Evolutionary conservation across 2,113 vertebrate species (phyloP).

Genomic region (Irena cyanogastra): DNA sequence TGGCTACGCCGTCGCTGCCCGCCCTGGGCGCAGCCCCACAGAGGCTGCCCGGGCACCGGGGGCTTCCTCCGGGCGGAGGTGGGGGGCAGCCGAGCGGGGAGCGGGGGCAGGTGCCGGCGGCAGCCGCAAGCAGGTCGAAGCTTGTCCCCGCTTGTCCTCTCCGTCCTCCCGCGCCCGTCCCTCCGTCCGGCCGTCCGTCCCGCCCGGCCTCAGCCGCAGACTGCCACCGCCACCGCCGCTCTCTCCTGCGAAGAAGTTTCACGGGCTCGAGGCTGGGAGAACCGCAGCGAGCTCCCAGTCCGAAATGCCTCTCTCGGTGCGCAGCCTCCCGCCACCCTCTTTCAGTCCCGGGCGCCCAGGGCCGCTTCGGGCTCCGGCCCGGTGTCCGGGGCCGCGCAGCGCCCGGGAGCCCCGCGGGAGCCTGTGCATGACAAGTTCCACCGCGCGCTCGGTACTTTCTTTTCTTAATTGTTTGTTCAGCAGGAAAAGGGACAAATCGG

Average conservation of each 20-base stretch:
- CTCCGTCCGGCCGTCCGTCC: background rate
- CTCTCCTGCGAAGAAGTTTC: background rate
- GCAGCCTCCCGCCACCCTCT: background rate
- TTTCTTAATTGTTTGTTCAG: constrained; percentile 47
- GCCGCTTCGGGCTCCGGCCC: background rate
- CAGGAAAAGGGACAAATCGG: constrained; percentile 38
- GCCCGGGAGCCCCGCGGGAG: background rate
- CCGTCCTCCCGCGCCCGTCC: background rate
- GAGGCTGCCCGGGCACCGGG: background rate
- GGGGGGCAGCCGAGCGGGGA: background rate
- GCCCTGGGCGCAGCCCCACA: background rate
- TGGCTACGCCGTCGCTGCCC: background rate
- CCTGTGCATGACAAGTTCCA: background rate
- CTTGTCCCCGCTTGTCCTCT: background rate
- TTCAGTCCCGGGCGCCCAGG: background rate
- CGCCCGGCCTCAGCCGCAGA: background rate
- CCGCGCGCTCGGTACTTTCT: background rate
- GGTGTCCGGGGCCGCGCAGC: background rate
- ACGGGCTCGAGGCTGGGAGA: background rate
- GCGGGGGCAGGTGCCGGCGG: background rate
- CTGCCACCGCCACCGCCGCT: background rate
- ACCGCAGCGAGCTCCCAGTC: background rate
- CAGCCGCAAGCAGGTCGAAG: background rate
- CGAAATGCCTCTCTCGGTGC: background rate
- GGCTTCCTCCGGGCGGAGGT: background rate